Conservation (phyloP, 2,113 vertebrate species). For the Engystomops pustulosus region DNA sequence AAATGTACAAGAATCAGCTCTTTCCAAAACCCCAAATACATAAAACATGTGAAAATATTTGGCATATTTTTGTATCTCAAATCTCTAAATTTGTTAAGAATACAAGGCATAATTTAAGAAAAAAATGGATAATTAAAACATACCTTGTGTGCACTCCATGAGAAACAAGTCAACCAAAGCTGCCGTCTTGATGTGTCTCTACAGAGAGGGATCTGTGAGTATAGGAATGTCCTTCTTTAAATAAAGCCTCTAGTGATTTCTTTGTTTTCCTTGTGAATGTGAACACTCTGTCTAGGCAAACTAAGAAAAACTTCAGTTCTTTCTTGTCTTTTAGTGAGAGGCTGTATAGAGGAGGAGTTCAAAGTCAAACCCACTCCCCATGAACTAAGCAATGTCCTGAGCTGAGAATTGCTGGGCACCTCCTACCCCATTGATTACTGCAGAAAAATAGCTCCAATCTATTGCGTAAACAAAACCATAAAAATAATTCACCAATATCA, state of each 20-base stretch:
- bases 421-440: neutral
- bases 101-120: neutral
- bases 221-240: slow-evolving; percentile 18
- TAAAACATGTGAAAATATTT: neutral
- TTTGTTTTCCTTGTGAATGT: neutral
- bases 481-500: neutral
- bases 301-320: neutral
- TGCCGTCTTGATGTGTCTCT: neutral
- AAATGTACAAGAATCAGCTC: no score
- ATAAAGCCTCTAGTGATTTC: neutral
- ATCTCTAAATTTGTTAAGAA: neutral
- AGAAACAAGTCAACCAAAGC: neutral
- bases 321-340: neutral
- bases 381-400: neutral
- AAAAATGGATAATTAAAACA: neutral
- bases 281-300: neutral
- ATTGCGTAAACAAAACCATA: neutral
- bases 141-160: slow-evolving; percentile 30
- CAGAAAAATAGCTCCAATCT: neutral
- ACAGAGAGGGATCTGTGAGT: neutral
- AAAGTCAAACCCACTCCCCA: slow-evolving; percentile 30
- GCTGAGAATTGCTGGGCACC: neutral
- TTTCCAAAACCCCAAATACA: no score
- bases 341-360: neutral
- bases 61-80: neutral